Base-by-base conservation (phyloP, 1,140 invertebrate species). In the Wasmannia auropunctata region DNA sequence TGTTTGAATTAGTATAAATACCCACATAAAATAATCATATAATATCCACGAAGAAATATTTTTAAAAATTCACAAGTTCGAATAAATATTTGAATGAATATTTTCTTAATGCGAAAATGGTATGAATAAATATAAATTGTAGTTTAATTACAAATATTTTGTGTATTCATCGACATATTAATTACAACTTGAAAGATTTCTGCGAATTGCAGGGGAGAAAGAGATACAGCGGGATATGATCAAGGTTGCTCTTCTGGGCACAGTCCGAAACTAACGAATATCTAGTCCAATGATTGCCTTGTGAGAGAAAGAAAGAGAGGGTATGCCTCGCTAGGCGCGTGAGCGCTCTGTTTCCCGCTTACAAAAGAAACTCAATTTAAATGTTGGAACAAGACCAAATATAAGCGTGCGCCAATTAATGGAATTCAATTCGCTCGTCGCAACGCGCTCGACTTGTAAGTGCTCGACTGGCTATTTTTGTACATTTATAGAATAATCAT, bases 311-410 rank as follows among this genome's bases (percentile, higher is more conserved):
- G 22, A 65, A 8, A 43, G 4, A 67, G 19, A 40, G 19, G 22
- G n/a, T 31, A 74, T 22, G 37, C 49, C 28, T 69, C 28, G 22
- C 25, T 25, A 28, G 34, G 49, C 46, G 16, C 11, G n/a, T n/a
- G 37, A 28, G 87, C 6, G n/a, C 62, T 54, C 46, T 46, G 67
- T 88, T 89, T 74, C 58, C n/a, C 34, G 63, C 31, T 87, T 79
- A 80, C 51, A 89, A 79, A 88, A 86, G 72, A 86, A 89, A 86
- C 7, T 70, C 75, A 86, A 88, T 89, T 89, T 81, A 79, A 67
- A 89, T 86, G 46, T 88, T 43, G 74, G 67, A 67, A 67, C 54
- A 43, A 60, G 34, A n/a, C 60, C 58, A 83, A 79, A 89, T 88
- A 87, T 70, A 75, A 51, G 54, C 16, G 67, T 70, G 86, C 46